These are phyloP conservation scores for Heliconius aoede DNA, from an alignment of 2,888 invertebrate species.

Conservation along the genomic window DNA sequence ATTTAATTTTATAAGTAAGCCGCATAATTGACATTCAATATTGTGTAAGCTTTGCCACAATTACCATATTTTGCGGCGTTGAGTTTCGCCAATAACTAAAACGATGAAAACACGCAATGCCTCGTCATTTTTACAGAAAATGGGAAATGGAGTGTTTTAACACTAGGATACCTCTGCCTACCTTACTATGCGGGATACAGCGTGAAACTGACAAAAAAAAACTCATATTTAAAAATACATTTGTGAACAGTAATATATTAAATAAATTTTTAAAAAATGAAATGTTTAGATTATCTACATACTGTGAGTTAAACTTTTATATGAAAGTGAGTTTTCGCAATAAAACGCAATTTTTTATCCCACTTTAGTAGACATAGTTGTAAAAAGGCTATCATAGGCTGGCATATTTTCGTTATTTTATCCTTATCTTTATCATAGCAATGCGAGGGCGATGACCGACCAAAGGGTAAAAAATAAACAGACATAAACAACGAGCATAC, in stretches of 20 bases:
- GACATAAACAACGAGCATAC: constrained; percentile 65
- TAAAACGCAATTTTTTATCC: not conserved
- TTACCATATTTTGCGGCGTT: constrained; percentile 35
- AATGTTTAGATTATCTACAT: not conserved
- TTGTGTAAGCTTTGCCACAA: constrained; percentile 59
- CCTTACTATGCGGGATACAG: too few relatives aligned
- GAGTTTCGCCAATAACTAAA: too few relatives aligned
- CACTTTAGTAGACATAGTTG: not conserved
- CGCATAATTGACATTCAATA: constrained; percentile 48
- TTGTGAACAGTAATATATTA: too few relatives aligned
- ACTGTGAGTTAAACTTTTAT: not conserved
- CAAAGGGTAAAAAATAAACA: constrained; percentile 59
- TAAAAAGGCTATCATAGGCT: not conserved
- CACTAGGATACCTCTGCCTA: too few relatives aligned
- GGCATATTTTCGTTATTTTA: constrained; percentile 57
- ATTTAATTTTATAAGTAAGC: constrained; percentile 58
- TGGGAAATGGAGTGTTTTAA: too few relatives aligned
- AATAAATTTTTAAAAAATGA: too few relatives aligned
- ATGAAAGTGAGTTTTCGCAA: not conserved
- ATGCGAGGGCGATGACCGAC: constrained; percentile 58
- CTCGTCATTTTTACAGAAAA: too few relatives aligned
- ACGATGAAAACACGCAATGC: too few relatives aligned
- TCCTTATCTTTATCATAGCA: constrained; percentile 53
- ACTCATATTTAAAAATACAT: too few relatives aligned
- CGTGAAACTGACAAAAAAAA: too few relatives aligned